These are phyloP conservation scores for Muscina levida DNA, from an alignment of 2,888 invertebrate species.

Conservation along the genomic window DNA sequence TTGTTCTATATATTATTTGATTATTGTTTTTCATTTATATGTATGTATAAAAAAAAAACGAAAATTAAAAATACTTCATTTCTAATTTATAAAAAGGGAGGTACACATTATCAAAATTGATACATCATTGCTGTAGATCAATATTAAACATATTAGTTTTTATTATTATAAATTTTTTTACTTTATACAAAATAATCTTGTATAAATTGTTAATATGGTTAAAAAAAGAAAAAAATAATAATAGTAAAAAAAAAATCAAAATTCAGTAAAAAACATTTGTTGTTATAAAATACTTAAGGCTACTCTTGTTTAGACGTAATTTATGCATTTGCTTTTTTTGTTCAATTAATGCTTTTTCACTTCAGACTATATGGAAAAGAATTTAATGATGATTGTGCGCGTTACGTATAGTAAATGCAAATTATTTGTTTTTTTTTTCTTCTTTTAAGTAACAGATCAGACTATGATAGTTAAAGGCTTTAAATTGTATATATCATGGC, in stretches of 20 bases:
- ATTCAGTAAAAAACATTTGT: conserved; percentile 25
- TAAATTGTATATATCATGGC: not conserved
- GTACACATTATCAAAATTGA: conserved; percentile 34
- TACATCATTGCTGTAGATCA: conserved; percentile 5
- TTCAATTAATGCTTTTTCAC: conserved; percentile 29
- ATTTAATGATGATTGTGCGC: conserved; percentile 37
- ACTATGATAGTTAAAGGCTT: conserved; percentile 21
- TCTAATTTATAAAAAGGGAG: conserved; percentile 30
- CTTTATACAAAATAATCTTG: conserved; percentile 19
- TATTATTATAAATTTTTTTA: conserved; percentile 2
- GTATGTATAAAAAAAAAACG: not conserved
- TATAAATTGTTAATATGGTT: conserved; percentile 34
- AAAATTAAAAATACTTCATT: conserved; percentile 31
- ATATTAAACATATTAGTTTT: conserved; percentile 28
- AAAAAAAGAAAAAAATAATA: conserved; percentile 35
- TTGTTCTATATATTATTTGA: not conserved
- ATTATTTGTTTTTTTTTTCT: conserved; percentile 16
- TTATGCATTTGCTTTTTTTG: conserved; percentile 38
- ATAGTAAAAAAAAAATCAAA: not conserved
- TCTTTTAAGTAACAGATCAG: conserved; percentile 38
- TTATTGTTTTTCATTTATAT: conserved; percentile 14
- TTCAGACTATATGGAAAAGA: conserved; percentile 26
- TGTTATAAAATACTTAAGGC: conserved; percentile 6
- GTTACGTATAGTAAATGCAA: conserved; percentile 38
- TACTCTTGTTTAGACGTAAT: conserved; percentile 23